A percentile compares a stretch with the other conserved stretches of the same genome.
Conservation (phyloP, 2,113 vertebrate genomes). For the Charadrius vociferus region DNA sequence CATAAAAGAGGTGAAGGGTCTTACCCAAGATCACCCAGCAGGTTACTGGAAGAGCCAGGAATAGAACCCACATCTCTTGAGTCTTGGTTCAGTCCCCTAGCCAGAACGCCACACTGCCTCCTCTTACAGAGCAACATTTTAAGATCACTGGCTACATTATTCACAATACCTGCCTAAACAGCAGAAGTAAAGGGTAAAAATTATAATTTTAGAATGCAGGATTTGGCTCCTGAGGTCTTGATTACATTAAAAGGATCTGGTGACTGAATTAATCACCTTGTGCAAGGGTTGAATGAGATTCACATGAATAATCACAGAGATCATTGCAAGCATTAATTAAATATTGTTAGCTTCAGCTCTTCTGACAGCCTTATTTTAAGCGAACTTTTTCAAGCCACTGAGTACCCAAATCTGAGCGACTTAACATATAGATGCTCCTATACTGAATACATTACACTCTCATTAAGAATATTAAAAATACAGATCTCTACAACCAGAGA, state of each 20-base stretch:
- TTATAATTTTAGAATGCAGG: conserved; percentile 45
- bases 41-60: conserved; percentile 56
- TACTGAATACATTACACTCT: not conserved
- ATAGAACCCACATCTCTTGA: conserved; percentile 46
- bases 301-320: not conserved
- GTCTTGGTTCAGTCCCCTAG: conserved; percentile 60
- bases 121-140: conserved; percentile 62
- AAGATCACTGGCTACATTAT: conserved; percentile 59
- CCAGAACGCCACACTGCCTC: conserved; percentile 53
- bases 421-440: not conserved
- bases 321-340: not conserved
- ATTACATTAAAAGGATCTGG: conserved; percentile 55
- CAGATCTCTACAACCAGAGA: not conserved
- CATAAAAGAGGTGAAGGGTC: conserved; percentile 47
- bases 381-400: not conserved
- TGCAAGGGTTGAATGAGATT: not conserved
- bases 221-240: conserved; percentile 42
- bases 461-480: conserved; percentile 7
- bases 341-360: not conserved
- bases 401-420: not conserved
- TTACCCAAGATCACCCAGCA: conserved; percentile 48
- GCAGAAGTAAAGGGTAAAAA: conserved; percentile 68
- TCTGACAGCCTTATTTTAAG: not conserved
- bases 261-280: conserved; percentile 19
- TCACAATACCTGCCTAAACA: conserved; percentile 65